phyloP scores from a whole-genome alignment of 2,888 invertebrate species.

The Rotaria socialis region DNA sequence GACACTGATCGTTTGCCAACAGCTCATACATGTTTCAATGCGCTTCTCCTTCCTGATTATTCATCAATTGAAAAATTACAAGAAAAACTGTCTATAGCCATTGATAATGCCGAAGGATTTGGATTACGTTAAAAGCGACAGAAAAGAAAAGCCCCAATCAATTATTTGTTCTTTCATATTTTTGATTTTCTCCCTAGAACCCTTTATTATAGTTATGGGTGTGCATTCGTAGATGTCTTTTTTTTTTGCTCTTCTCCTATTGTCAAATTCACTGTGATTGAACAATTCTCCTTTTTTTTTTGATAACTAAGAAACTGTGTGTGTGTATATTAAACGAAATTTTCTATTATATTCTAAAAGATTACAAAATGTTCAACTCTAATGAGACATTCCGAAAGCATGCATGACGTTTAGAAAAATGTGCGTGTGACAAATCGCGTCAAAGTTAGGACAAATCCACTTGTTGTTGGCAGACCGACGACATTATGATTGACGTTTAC shows the following conservation, averaged over 20 bases:
- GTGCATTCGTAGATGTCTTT: background rate
- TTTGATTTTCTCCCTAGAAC: background rate
- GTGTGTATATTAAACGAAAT: background rate
- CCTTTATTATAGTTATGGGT: background rate
- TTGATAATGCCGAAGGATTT: slow-evolving; percentile 89
- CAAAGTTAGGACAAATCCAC: slow-evolving; percentile 32
- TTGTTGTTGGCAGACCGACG: slow-evolving; percentile 32
- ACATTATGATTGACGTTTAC: slow-evolving; percentile 28
- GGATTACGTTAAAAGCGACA: slow-evolving; percentile 72
- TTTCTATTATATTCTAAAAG: slow-evolving; percentile 3
- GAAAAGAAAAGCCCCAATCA: background rate
- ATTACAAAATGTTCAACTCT: slow-evolving; percentile 25
- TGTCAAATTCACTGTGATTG: no score
- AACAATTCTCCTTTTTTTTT: background rate
- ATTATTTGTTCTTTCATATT: background rate
- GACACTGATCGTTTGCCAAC: slow-evolving; percentile 87
- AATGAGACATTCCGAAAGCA: slow-evolving; percentile 26
- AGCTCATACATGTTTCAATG: slow-evolving; percentile 92
- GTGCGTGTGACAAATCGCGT: slow-evolving; percentile 32
- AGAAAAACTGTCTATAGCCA: slow-evolving; percentile 84
- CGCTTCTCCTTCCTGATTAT: slow-evolving; percentile 83
- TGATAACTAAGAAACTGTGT: background rate
- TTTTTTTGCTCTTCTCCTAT: no score
- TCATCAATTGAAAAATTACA: slow-evolving; percentile 76
- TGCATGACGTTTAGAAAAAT: slow-evolving; percentile 14